Percentiles rank a stretch among this genome's conserved stretches.
Evolutionary conservation across 2,797 vertebrate genomes (phyloP).

Genomic region (Leptoclinus maculatus): DNA sequence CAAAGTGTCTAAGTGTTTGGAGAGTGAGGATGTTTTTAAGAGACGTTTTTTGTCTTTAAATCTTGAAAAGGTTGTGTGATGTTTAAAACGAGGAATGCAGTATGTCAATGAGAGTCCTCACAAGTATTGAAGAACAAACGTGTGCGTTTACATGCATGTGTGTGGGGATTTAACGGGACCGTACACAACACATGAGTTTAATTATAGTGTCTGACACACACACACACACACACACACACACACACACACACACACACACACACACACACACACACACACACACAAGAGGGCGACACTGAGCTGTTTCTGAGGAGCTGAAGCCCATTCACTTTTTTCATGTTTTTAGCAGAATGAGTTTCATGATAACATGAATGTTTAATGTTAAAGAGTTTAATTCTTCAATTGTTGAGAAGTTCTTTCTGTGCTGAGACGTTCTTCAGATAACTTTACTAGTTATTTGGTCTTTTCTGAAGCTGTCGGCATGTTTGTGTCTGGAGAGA

Average conservation of each 20-base stretch:
- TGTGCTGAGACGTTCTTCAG: no score
- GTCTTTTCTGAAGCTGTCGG: neutral
- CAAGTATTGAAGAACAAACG: neutral
- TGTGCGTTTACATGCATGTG: neutral
- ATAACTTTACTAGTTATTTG: no score
- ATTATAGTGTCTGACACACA: constrained; percentile 30
- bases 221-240: neutral
- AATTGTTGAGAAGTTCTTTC: neutral
- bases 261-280: no score
- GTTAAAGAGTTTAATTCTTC: neutral
- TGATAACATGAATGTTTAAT: neutral
- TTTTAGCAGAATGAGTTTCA: neutral
- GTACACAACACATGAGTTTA: constrained; percentile 28
- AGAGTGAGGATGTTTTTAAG: neutral
- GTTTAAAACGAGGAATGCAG: neutral
- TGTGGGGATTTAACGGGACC: constrained; percentile 7
- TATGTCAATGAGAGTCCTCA: neutral
- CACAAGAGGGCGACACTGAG: neutral
- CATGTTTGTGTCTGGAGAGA: neutral
- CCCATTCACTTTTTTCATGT: neutral
- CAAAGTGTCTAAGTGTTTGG: neutral
- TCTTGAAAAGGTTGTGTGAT: neutral
- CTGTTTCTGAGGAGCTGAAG: constrained; percentile 1
- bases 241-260: neutral
- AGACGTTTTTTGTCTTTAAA: neutral